phyloP scores from a whole-genome alignment of 2,888 invertebrate genomes.

The Nymphalis polychloros region DNA sequence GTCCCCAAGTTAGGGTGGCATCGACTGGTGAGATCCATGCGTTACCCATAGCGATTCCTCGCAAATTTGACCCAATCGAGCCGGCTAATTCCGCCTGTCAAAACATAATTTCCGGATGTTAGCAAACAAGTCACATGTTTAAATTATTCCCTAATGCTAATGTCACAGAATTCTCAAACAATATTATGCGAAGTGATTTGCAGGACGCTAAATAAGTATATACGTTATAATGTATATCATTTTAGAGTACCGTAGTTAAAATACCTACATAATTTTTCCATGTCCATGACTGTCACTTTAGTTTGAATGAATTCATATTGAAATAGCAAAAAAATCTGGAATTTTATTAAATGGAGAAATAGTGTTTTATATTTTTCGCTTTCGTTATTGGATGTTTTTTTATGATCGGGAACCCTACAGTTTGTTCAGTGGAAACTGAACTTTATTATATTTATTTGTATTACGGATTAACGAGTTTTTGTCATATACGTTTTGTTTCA shows the following conservation, averaged over 20 bases:
- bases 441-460: too few species aligned
- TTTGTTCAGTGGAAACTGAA: too few species aligned
- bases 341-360: too few species aligned
- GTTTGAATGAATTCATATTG: too few species aligned
- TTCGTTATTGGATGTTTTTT: too few species aligned
- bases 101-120: not conserved
- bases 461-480: too few species aligned
- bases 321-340: too few species aligned
- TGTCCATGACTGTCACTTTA: too few species aligned
- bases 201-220: not conserved
- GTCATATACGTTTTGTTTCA: too few species aligned
- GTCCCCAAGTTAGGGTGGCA: slow-evolving; percentile 91
- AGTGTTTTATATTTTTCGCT: too few species aligned
- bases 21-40: slow-evolving; percentile 95
- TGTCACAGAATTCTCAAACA: not conserved
- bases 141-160: not conserved
- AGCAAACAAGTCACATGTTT: not conserved
- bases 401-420: too few species aligned
- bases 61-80: slow-evolving; percentile 85
- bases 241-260: not conserved
- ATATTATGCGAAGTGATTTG: slow-evolving; percentile 1
- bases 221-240: not conserved
- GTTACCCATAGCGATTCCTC: slow-evolving; percentile 92
- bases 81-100: slow-evolving; percentile 83
- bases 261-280: not conserved